These are phyloP conservation scores for Bolinopsis microptera DNA, from an alignment of 37 sponge, comb jelly and placozoan species.

Conservation along the genomic window DNA sequence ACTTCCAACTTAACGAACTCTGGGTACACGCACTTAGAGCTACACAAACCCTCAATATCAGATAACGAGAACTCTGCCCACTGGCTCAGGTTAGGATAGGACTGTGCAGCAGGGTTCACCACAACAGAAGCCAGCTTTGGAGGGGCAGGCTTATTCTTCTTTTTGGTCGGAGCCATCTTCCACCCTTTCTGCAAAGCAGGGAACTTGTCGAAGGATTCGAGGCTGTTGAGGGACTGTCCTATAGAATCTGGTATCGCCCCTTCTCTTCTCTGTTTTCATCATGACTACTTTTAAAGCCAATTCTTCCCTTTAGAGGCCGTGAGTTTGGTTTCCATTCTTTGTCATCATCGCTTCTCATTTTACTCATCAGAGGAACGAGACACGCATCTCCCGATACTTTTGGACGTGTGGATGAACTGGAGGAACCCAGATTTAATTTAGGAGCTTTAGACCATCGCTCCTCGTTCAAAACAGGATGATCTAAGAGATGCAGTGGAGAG, in stretches of 20 bases:
- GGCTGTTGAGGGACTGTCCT: not conserved
- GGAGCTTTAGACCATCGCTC: not conserved
- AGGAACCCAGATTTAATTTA: not conserved
- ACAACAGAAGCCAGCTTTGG: not conserved
- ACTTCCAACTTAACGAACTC: conserved; percentile 51
- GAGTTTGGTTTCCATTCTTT: not conserved
- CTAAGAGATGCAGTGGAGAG: not conserved
- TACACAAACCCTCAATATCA: conserved; percentile 10
- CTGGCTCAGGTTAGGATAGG: not conserved
- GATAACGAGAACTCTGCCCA: not conserved
- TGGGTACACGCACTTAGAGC: not conserved
- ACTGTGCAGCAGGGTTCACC: not conserved
- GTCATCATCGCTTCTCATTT: not conserved
- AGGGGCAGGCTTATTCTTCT: not conserved
- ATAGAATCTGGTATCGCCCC: not conserved
- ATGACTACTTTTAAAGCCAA: not conserved
- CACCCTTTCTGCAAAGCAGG: not conserved
- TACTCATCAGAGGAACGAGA: not conserved
- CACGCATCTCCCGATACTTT: not conserved
- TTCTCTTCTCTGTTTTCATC: not conserved
- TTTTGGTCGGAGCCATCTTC: not conserved
- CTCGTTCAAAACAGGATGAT: no score
- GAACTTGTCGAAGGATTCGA: not conserved
- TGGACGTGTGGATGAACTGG: not conserved
- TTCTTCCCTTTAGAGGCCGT: not conserved